Evolutionary conservation across 1,140 invertebrate genomes (phyloP).

Genomic region (Onthophagus taurus): DNA sequence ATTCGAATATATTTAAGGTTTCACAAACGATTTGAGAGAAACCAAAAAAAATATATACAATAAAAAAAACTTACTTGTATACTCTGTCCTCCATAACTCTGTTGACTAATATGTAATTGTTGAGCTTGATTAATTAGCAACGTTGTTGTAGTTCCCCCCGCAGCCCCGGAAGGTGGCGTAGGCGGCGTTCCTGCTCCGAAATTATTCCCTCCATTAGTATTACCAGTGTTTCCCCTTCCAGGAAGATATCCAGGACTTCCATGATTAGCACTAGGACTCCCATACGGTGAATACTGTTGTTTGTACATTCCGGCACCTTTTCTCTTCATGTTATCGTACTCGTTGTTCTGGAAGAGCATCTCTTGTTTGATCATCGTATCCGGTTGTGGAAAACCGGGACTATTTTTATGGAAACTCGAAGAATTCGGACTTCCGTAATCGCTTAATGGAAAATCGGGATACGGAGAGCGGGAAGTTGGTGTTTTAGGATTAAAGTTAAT

Average conservation of each 20-base stretch:
- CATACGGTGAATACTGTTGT: constrained; percentile 59
- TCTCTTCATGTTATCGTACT: constrained; percentile 46
- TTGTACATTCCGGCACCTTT: constrained; percentile 38
- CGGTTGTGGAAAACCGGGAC: constrained; percentile 36
- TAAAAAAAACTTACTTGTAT: constrained; percentile 53
- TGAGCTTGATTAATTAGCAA: constrained; percentile 79
- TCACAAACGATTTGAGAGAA: too few relatives aligned
- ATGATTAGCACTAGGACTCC: constrained; percentile 50
- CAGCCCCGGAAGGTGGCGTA: constrained; percentile 50
- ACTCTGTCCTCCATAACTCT: constrained; percentile 55
- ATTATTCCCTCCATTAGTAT: constrained; percentile 38
- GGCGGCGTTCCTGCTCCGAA: constrained; percentile 51
- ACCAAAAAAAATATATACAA: too few relatives aligned
- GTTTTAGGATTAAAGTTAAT: constrained; percentile 32
- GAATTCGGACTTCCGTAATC: constrained; percentile 45
- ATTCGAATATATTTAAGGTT: too few relatives aligned
- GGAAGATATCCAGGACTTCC: constrained; percentile 55
- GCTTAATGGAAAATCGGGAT: constrained; percentile 43
- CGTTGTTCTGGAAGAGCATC: constrained; percentile 36
- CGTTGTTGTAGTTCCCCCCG: constrained; percentile 38
- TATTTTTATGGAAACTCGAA: constrained; percentile 41
- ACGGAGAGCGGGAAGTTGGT: constrained; percentile 41
- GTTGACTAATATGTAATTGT: constrained; percentile 72
- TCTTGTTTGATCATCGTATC: constrained; percentile 40
- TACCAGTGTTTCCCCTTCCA: constrained; percentile 33